A percentile compares a stretch with the other conserved stretches of the same genome.
Evolutionary conservation across 2,888 invertebrate species (phyloP).

Genomic region (Machimus rusticus): DNA sequence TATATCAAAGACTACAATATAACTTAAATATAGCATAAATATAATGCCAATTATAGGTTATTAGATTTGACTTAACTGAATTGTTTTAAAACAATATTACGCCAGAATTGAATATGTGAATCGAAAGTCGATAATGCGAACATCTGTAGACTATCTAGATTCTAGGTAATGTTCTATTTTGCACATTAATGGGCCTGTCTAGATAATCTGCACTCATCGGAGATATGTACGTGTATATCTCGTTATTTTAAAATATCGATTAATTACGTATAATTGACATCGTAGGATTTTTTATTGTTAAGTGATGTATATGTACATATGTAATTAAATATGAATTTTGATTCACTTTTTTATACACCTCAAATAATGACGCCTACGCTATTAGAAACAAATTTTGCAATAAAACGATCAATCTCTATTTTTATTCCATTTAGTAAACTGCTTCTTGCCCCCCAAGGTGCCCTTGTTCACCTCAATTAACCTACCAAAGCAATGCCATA

Average conservation of each 20-base stretch:
- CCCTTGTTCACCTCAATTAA: neutral
- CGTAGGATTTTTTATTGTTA: neutral
- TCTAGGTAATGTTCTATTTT: too few relatives aligned
- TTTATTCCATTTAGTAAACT: neutral
- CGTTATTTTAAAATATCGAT: neutral
- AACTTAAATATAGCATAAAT: too few relatives aligned
- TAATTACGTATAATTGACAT: neutral
- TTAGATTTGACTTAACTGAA: too few relatives aligned
- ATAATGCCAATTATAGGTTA: too few relatives aligned
- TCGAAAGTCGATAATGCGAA: too few relatives aligned
- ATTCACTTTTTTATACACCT: neutral
- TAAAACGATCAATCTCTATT: neutral
- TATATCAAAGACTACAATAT: too few relatives aligned
- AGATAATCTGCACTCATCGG: too few relatives aligned
- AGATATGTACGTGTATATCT: neutral
- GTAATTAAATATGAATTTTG: neutral
- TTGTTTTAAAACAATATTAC: too few relatives aligned
- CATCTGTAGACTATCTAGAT: too few relatives aligned
- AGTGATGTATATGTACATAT: neutral
- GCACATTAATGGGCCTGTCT: too few relatives aligned
- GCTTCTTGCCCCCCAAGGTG: neutral
- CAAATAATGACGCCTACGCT: neutral
- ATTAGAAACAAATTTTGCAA: neutral
- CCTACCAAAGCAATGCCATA: neutral
- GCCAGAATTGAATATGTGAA: too few relatives aligned